These are phyloP conservation scores for Argyrosomus regius DNA, from an alignment of 2,797 vertebrate species.

Conservation along the genomic window DNA sequence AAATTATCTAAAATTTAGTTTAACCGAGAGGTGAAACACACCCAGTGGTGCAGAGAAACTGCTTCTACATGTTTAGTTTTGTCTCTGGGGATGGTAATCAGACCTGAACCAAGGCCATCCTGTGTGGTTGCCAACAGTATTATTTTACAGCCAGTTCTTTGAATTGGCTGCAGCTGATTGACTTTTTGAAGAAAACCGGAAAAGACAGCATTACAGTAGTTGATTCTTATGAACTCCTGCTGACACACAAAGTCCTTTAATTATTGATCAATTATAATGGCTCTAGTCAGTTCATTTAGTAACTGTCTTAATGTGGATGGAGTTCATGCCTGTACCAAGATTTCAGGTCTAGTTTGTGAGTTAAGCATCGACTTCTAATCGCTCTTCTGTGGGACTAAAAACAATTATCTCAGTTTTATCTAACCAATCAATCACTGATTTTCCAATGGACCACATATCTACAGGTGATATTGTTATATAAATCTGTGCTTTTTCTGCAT, in stretches of 20 bases:
- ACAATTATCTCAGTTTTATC: no score
- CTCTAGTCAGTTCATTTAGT: not conserved
- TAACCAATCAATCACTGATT: no score
- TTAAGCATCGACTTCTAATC: not conserved
- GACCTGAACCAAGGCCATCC: not conserved
- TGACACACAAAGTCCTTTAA: not conserved
- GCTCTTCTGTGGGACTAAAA: not conserved
- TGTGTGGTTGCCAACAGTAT: no score
- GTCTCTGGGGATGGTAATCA: not conserved
- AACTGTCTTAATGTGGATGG: not conserved
- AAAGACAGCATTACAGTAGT: no score
- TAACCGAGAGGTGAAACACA: not conserved
- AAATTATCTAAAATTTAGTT: not conserved
- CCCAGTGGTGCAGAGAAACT: not conserved
- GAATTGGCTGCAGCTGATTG: no score
- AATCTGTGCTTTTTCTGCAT: no score
- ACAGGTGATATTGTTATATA: no score
- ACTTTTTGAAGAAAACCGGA: not conserved
- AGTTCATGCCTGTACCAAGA: not conserved
- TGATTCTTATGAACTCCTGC: not conserved
- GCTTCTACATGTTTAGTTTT: not conserved
- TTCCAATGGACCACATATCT: no score
- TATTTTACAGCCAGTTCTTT: no score
- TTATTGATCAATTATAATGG: not conserved
- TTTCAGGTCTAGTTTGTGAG: not conserved